Evolutionary conservation across 2,113 vertebrate species (phyloP).

Genomic region (Platichthys stellatus): DNA sequence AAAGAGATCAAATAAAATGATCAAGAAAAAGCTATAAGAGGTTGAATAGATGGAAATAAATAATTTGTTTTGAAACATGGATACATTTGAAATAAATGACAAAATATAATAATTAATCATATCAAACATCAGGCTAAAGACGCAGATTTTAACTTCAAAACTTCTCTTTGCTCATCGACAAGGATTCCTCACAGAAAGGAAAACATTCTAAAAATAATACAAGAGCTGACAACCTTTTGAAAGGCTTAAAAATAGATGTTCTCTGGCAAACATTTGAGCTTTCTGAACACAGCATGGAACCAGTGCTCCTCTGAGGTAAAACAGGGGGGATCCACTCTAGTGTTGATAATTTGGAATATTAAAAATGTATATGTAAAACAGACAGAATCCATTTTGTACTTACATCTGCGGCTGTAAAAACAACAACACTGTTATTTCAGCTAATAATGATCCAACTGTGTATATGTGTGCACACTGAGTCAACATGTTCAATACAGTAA

Average conservation of each 20-base stretch:
- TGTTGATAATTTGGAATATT: slow-evolving; percentile 12
- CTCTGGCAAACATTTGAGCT: neutral
- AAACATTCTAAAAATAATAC: no score
- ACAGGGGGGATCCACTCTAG: slow-evolving; percentile 1
- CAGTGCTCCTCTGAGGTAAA: slow-evolving; percentile 3
- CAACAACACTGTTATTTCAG: neutral
- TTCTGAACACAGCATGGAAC: neutral
- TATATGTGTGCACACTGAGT: no score
- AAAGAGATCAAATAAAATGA: no score
- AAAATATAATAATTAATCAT: neutral
- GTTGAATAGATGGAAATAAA: no score
- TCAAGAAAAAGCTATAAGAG: no score
- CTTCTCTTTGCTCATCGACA: no score
- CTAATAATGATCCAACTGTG: neutral
- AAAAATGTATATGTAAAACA: slow-evolving; percentile 40
- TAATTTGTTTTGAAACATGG: neutral
- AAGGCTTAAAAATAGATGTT: neutral
- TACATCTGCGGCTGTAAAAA: neutral
- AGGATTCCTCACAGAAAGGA: no score
- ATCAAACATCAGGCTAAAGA: neutral
- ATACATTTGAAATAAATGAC: neutral
- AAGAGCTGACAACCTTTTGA: neutral
- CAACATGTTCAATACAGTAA: no score
- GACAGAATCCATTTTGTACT: slow-evolving; percentile 9
- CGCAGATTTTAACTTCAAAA: no score